Evolutionary conservation across 92 coral and sea anemone genomes (phyloP).

Genomic region (Scolanthus callimorphus): DNA sequence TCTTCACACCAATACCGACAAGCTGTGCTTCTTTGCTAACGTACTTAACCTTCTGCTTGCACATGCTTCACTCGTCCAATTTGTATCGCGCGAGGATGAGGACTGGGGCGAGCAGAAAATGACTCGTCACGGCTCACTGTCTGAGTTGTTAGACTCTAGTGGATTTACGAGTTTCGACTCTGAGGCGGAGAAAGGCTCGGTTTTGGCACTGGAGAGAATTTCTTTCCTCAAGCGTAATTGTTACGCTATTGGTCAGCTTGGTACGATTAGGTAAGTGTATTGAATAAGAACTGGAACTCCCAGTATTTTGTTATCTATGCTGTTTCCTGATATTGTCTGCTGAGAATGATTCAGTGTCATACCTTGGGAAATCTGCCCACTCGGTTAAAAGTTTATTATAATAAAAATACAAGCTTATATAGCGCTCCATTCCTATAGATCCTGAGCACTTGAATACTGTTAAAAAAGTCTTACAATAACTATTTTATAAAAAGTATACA

Average conservation of each 20-base stretch:
- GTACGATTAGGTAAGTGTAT: conserved; percentile 80
- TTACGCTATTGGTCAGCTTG: conserved; percentile 85
- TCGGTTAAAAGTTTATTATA: too few relatives aligned
- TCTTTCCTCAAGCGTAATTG: conserved; percentile 83
- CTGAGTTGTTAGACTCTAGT: conserved; percentile 23
- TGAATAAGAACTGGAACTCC: too few relatives aligned
- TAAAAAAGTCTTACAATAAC: too few relatives aligned
- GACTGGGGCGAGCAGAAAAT: conserved; percentile 28
- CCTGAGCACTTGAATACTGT: too few relatives aligned
- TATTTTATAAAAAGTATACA: too few relatives aligned
- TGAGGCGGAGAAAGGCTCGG: conserved; percentile 22
- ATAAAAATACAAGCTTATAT: too few relatives aligned
- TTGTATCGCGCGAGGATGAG: conserved; percentile 30
- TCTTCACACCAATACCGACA: conserved; percentile 60
- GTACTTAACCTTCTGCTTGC: conserved; percentile 81
- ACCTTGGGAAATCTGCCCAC: too few relatives aligned
- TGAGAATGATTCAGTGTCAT: too few relatives aligned
- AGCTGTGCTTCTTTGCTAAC: conserved; percentile 82
- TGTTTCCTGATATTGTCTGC: too few relatives aligned
- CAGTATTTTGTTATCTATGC: too few relatives aligned
- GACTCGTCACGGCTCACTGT: conserved; percentile 54
- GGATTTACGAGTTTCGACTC: conserved; percentile 21
- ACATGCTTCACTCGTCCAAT: conserved; percentile 77
- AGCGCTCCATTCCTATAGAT: too few relatives aligned
- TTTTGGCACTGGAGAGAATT: conserved; percentile 66